Conservation (phyloP, 2,113 vertebrate species). For the Saimiri boliviensis region DNA sequence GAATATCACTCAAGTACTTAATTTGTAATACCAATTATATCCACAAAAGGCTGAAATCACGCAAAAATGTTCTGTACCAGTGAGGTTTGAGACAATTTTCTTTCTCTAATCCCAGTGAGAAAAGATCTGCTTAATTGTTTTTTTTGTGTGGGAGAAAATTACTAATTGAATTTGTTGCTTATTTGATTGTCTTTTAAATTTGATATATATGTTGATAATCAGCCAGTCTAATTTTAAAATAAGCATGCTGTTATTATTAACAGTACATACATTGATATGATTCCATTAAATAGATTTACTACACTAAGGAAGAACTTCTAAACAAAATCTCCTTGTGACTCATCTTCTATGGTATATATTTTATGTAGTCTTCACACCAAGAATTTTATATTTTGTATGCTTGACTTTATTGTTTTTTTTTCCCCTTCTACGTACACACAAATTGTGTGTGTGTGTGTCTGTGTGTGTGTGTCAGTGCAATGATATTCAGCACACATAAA, state of each 20-base stretch:
- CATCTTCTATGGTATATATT: neutral
- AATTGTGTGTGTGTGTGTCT: neutral
- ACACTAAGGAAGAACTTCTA: neutral
- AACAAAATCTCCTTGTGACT: neutral
- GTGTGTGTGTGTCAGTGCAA: neutral
- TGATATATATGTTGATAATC: neutral
- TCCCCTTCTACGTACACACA: neutral
- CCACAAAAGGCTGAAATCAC: neutral
- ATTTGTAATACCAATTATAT: constrained; percentile 17
- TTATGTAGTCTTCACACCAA: neutral
- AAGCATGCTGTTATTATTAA: neutral
- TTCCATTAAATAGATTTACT: neutral
- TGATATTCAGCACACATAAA: neutral
- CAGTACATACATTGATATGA: neutral
- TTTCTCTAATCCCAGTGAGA: neutral
- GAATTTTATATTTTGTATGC: neutral
- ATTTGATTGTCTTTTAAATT: constrained; percentile 17
- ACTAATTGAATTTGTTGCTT: neutral
- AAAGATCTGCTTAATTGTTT: neutral
- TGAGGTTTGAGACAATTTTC: neutral
- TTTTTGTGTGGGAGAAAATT: neutral
- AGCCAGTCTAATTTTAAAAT: neutral
- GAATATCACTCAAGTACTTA: neutral
- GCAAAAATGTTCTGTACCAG: neutral
- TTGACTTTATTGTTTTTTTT: neutral